Evolutionary conservation across 2,797 vertebrate genomes (phyloP).

Genomic region (Sparus aurata): DNA sequence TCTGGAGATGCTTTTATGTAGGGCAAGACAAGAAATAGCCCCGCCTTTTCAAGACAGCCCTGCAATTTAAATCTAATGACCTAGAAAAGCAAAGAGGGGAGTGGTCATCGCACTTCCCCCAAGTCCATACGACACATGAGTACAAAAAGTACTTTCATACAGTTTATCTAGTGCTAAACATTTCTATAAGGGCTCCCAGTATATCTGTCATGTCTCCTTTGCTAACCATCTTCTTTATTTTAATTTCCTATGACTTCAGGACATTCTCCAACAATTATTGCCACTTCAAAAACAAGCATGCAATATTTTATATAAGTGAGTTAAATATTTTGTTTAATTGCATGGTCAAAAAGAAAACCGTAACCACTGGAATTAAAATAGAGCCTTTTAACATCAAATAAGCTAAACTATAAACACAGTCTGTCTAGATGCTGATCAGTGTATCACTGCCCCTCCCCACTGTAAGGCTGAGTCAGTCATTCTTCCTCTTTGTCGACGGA

Average conservation of each 20-base stretch:
- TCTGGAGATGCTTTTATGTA: fast-evolving
- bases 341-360: not conserved
- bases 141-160: constrained; percentile 16
- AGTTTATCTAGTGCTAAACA: not conserved
- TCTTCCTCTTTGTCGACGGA: constrained; percentile 71
- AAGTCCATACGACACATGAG: constrained; percentile 42
- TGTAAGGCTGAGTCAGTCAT: constrained; percentile 56
- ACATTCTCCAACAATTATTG: not conserved
- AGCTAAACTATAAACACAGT: not conserved
- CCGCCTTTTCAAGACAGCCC: constrained; percentile 47
- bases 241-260: not conserved
- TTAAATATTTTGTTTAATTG: too few species aligned
- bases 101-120: constrained; percentile 57
- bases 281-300: not conserved
- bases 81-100: constrained; percentile 34
- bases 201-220: not conserved
- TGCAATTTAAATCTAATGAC: fast-evolving
- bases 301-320: too few species aligned
- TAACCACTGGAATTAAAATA: not conserved
- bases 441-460: constrained; percentile 38
- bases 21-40: fast-evolving
- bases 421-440: not conserved
- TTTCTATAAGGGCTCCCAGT: not conserved
- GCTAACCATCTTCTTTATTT: not conserved
- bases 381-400: constrained; percentile 23